phyloP scores from a whole-genome alignment of 2,888 invertebrate genomes.

The Salticus scenicus region DNA sequence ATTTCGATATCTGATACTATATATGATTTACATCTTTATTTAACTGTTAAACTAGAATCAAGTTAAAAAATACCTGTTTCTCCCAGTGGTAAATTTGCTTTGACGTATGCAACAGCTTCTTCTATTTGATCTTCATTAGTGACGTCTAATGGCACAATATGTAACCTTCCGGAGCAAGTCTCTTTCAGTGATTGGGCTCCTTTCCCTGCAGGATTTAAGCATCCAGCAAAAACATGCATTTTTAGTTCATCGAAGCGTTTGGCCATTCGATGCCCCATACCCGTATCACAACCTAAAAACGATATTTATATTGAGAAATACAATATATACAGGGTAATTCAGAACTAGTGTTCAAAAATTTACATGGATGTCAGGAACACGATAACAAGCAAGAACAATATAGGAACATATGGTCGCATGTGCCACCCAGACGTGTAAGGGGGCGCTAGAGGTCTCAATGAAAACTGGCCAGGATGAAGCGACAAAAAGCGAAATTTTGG shows the following conservation, averaged over 20 bases:
- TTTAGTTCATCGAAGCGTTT: constrained; percentile 74
- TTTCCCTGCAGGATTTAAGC: constrained; percentile 25
- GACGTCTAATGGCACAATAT: constrained; percentile 49
- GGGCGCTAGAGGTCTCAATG: neutral
- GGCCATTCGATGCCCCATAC: constrained; percentile 76
- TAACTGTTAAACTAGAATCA: too few relatives aligned
- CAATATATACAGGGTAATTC: neutral
- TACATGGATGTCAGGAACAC: too few relatives aligned
- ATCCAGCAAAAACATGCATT: constrained; percentile 67
- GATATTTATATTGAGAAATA: too few relatives aligned
- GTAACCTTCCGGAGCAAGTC: constrained; percentile 39
- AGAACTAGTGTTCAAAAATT: too few relatives aligned
- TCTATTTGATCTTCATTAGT: constrained; percentile 46
- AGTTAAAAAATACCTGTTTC: constrained; percentile 34
- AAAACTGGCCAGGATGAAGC: too few relatives aligned
- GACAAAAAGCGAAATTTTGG: too few relatives aligned
- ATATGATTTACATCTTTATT: too few relatives aligned
- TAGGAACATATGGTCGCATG: neutral
- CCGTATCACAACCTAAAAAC: constrained; percentile 74
- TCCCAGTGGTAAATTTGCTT: constrained; percentile 29
- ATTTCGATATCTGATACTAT: too few relatives aligned
- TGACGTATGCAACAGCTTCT: constrained; percentile 42
- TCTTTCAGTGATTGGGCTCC: constrained; percentile 44
- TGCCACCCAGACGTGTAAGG: too few relatives aligned
- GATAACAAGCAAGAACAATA: too few relatives aligned